phyloP scores from a whole-genome alignment of 2,113 vertebrate genomes.

The Catharus fuscescens region DNA sequence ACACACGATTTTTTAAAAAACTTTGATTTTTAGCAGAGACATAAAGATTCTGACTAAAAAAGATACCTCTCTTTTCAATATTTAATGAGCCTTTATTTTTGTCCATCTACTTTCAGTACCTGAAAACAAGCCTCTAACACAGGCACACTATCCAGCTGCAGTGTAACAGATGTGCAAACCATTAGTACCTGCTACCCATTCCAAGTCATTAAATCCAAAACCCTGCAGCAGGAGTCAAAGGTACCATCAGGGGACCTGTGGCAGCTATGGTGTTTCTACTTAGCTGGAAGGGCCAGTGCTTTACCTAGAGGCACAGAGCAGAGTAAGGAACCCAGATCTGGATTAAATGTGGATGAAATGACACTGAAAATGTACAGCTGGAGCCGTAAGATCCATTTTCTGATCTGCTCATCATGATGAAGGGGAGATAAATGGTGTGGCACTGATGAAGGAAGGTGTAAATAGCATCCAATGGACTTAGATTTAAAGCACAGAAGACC shows the following conservation, averaged over 20 bases:
- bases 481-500: not conserved
- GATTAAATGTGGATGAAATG: not conserved
- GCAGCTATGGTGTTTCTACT: slow-evolving; percentile 30
- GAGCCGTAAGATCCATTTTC: not conserved
- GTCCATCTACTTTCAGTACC: not conserved
- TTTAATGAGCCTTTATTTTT: slow-evolving; percentile 58
- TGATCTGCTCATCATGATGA: not conserved
- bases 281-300: not conserved
- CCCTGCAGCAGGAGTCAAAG: slow-evolving; percentile 50
- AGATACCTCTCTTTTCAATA: slow-evolving; percentile 32
- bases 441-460: not conserved
- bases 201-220: slow-evolving; percentile 62
- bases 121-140: not conserved
- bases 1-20: not conserved
- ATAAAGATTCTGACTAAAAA: not conserved
- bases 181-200: slow-evolving; percentile 66
- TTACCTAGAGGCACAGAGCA: not conserved
- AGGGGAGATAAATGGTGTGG: not conserved
- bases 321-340: not conserved
- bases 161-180: slow-evolving; percentile 65
- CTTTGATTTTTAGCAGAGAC: not conserved
- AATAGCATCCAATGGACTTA: not conserved
- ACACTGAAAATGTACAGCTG: not conserved
- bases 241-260: slow-evolving; percentile 50
- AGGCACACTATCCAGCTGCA: slow-evolving; percentile 47